phyloP scores from a whole-genome alignment of 2,888 invertebrate genomes.

The Amiota mariae region DNA sequence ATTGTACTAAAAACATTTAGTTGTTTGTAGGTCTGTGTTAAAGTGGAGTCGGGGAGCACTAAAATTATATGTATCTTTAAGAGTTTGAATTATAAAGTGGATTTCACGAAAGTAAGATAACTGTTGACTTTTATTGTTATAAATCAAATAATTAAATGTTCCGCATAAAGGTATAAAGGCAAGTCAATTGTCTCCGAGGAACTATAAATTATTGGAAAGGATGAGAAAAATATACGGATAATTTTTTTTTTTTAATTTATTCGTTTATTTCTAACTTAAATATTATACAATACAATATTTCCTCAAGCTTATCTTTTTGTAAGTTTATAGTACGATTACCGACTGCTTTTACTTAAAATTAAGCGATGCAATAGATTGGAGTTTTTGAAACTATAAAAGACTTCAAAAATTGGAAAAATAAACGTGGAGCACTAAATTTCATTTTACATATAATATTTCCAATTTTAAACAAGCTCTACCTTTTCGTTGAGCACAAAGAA shows the following conservation, averaged over 20 bases:
- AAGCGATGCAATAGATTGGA: no score
- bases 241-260: no score
- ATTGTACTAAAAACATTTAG: conserved; percentile 66
- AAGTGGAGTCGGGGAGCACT: neutral
- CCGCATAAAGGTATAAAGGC: neutral
- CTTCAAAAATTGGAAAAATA: neutral
- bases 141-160: conserved; percentile 29
- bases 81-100: conserved; percentile 41
- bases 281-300: no score
- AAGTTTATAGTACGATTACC: no score
- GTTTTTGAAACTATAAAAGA: neutral
- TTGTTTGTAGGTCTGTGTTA: conserved; percentile 64
- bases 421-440: no score
- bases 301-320: no score
- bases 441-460: no score
- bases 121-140: conserved; percentile 36
- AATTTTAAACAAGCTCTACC: no score
- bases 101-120: conserved; percentile 30
- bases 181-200: neutral
- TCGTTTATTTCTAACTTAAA: no score
- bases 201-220: neutral
- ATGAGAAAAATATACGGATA: neutral
- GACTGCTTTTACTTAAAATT: no score
- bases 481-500: no score
- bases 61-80: neutral